Evolutionary conservation across 1,140 invertebrate genomes (phyloP), one percentile per base, ranked within the genome.

Genomic region (Hycleus phaleratus): DNA sequence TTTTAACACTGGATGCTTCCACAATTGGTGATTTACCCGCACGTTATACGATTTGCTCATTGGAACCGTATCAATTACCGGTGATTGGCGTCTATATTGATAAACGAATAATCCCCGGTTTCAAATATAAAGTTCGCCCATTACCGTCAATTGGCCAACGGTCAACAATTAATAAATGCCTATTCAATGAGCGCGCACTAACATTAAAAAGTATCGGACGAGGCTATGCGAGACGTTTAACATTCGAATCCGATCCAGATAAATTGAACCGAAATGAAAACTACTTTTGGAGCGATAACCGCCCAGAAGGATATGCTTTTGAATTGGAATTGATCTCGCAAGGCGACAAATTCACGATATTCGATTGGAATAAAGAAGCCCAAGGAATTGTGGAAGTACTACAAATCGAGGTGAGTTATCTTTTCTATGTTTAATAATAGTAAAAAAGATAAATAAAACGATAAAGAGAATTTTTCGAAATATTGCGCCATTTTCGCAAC

Each of bases 241-340:
- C 86, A 2, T 90, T 90, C 71, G 79, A 84, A 62, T 78, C 84
- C 4, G 76, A 81, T 38, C 72, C 74, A 9, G 79, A 78, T 10
- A 79, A 78, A 42, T 74, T 84, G 32, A 88, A 88, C 73, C 77
- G 82, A 49, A 86, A 87, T 68, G 74, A 77, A 9, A 84, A 86
- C 68, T 86, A 84, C 68, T 90, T 90, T 75, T 90, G 86, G 84
- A 83, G 84, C 9, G 88, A 90, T 74, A 88, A 84, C 39, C 74
- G 80, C 56, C 81, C 82, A 5, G 81, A 83, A 68, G 87, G 88
- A 39, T 90, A 82, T 68, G 83, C 81, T 11, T 88, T 90, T 71
- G 82, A 85, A 64, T 73, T 88, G 32, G 80, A 85, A 67, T 80
- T 84, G 4, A 75, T 90, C 2, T 80, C 81, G n/a, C 71, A 80